Percentiles rank a stretch among this genome's conserved stretches.
Conservation (phyloP, 2,113 vertebrate genomes). For the Geococcyx californianus region DNA sequence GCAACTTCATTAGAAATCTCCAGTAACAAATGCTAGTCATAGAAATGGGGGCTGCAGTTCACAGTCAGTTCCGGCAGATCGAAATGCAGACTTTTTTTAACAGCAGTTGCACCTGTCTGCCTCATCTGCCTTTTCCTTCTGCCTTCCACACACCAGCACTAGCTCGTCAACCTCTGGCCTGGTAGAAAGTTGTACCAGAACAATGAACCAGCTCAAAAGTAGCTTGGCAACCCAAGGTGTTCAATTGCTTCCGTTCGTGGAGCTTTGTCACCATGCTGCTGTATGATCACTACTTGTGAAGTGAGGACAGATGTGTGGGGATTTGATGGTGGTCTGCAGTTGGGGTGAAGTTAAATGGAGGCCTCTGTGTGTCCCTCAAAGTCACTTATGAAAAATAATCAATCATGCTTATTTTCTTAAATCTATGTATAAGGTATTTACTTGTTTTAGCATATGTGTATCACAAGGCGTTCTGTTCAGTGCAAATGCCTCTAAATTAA, state of each 20-base stretch:
- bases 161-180: not conserved
- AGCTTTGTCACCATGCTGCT: not conserved
- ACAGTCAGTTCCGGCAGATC: not conserved
- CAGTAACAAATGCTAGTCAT: not conserved
- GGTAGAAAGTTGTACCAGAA: not conserved
- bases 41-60: not conserved
- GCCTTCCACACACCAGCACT: not conserved
- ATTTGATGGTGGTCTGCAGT: accelerated
- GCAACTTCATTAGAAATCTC: not conserved
- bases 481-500: not conserved
- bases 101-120: not conserved
- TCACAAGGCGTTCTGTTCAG: not conserved
- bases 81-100: not conserved
- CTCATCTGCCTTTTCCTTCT: not conserved
- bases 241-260: not conserved
- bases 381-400: not conserved
- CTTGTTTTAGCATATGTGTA: not conserved
- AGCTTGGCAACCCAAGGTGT: not conserved
- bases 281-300: not conserved
- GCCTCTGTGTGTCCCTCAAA: not conserved
- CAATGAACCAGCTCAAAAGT: not conserved
- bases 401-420: no score
- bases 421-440: not conserved
- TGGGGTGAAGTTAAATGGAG: not conserved
- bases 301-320: not conserved